phyloP scores from a whole-genome alignment of 2,113 vertebrate species.

The Tragelaphus imberbis region DNA sequence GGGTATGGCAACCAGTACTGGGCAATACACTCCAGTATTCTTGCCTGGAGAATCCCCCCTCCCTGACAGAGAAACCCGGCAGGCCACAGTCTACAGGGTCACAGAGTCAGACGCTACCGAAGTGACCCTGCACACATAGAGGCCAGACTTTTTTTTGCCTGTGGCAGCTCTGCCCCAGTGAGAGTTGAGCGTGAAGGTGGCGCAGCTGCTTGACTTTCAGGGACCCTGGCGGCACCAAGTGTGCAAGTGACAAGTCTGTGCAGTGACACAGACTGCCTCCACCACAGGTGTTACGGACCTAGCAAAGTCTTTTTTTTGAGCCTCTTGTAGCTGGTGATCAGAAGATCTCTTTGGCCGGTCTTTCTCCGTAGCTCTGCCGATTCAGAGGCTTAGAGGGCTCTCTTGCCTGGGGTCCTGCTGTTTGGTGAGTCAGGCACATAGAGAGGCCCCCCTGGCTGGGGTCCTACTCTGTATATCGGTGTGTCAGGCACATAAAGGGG shows the following conservation, averaged over 20 bases:
- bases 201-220: not conserved
- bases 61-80: not conserved
- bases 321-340: not conserved
- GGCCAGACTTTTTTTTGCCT: not conserved
- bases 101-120: not conserved
- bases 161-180: not conserved
- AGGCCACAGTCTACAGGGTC: not conserved
- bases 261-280: not conserved
- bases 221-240: not conserved
- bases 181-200: not conserved
- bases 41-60: not conserved
- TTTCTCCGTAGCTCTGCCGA: not conserved
- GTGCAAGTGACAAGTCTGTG: not conserved
- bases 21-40: not conserved
- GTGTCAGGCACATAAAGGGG: not conserved
- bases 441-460: not conserved
- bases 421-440: not conserved
- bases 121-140: not conserved
- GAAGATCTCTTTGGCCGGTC: not conserved
- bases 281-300: not conserved
- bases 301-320: not conserved
- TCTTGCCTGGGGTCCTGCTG: not conserved
- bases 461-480: not conserved
- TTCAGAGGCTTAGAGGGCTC: not conserved
- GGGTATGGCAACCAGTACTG: not conserved